Base-by-base conservation (phyloP, 2,888 invertebrate species). In the Hecatera dysodea region DNA sequence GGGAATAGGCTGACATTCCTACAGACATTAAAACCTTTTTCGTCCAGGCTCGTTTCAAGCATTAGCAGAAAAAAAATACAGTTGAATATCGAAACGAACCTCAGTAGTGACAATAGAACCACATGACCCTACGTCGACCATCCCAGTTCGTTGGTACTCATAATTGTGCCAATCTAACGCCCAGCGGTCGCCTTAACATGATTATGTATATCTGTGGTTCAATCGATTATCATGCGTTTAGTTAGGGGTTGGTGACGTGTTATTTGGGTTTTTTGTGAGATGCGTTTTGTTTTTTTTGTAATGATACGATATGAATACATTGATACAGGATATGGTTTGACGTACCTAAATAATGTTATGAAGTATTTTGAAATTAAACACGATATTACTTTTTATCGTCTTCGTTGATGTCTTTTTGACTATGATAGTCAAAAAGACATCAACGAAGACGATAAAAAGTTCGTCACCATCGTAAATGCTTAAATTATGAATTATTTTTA, bases 121-220 rank as follows among this genome's bases (percentile, higher is more conserved):
- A 36, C 57, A 62, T 22, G 52, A 65, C 79, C 65, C 59, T 15
- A 57, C 42, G 42, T 22, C 42, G 12, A 27, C 36, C 76, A 53
- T 75, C 78, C 62, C 50, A 55, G 39, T 42, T 72, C 79, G 67
- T 52, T 56, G 46, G 65, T 60, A 46, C 48, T 62, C 46, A 89
- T 91, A 90, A 93, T 94, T 93, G 90, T 90, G 91, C 90, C 91
- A 93, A 93, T 93, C 89, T 84, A 89, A 89, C 90, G 89, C 88
- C 89, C 89, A 79, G 91, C 82, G 89, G 88, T 89, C 78, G 86
- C 76, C 77, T 72, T 86, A 81, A 86, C 82, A 22, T 59, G 71
- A 78, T 88, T 88, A 84, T 82, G 75, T 76, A 78, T 85, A 78
- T 78, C 74, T 80, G 62, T 71, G 68, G 77, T 72, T 33, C 29